Percentiles rank a stretch among this genome's conserved stretches.
Conservation (phyloP, 1,140 invertebrate species). For the Caenorhabditis latens region DNA sequence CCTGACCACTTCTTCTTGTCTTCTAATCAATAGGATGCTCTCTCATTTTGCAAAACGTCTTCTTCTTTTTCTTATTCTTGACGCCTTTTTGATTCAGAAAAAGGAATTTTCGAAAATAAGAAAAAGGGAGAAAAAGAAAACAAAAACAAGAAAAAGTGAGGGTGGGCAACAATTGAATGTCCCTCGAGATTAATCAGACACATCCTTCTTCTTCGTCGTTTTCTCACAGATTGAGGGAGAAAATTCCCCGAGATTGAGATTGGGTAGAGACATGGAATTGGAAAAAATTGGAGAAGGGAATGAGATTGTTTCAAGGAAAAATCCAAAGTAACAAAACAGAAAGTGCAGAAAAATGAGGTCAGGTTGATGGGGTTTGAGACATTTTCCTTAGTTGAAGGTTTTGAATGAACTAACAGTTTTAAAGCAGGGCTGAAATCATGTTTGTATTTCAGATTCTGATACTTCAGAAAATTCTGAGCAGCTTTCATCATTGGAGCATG, state of each 20-base stretch:
- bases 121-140: background rate
- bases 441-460: too few relatives aligned
- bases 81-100: background rate
- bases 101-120: background rate
- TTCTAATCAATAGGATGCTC: slow-evolving; percentile 34
- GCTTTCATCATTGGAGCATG: too few relatives aligned
- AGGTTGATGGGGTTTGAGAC: too few relatives aligned
- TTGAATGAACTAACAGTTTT: too few relatives aligned
- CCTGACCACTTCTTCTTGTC: slow-evolving; percentile 19
- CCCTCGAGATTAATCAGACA: too few relatives aligned
- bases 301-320: background rate
- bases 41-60: background rate
- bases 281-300: background rate
- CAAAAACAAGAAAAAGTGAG: slow-evolving; percentile 8
- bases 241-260: background rate
- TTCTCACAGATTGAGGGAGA: background rate
- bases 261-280: background rate
- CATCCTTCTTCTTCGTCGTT: too few relatives aligned
- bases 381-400: too few relatives aligned
- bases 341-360: background rate
- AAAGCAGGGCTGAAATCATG: too few relatives aligned
- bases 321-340: background rate
- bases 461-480: too few relatives aligned
- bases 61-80: background rate
- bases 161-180: background rate